These are phyloP conservation scores for Myocastor coypus DNA, from an alignment of 2,113 vertebrate species.

Conservation along the genomic window DNA sequence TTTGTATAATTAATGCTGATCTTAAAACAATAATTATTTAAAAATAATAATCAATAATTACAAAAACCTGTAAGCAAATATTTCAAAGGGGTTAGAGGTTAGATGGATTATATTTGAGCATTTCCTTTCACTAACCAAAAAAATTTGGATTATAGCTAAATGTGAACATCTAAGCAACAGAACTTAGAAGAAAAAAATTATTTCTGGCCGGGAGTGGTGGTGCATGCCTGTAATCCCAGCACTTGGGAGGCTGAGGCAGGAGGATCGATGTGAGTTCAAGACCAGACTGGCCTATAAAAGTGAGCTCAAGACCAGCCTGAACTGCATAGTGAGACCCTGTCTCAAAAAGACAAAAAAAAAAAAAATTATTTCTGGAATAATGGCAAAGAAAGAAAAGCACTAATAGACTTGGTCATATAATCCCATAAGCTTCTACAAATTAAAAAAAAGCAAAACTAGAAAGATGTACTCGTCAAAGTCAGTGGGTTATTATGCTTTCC, in stretches of 20 bases:
- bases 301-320: too few relatives aligned
- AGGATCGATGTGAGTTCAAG: too few relatives aligned
- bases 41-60: background rate
- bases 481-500: background rate
- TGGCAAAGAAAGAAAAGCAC: conserved; percentile 14
- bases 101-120: background rate
- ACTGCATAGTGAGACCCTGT: too few relatives aligned
- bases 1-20: background rate
- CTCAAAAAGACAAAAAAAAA: too few relatives aligned
- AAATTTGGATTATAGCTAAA: background rate
- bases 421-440: conserved; percentile 12
- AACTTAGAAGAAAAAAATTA: conserved; percentile 36
- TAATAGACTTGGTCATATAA: background rate
- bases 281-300: too few relatives aligned
- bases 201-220: too few relatives aligned
- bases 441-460: background rate
- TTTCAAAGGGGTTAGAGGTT: background rate
- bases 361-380: background rate
- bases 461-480: background rate
- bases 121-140: conserved; percentile 33
- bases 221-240: too few relatives aligned
- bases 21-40: too few relatives aligned
- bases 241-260: too few relatives aligned
- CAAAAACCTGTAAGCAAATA: conserved; percentile 18
- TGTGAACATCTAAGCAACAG: background rate